phyloP scores from a whole-genome alignment of 2,113 vertebrate genomes.

The Cyprinus carpio region DNA sequence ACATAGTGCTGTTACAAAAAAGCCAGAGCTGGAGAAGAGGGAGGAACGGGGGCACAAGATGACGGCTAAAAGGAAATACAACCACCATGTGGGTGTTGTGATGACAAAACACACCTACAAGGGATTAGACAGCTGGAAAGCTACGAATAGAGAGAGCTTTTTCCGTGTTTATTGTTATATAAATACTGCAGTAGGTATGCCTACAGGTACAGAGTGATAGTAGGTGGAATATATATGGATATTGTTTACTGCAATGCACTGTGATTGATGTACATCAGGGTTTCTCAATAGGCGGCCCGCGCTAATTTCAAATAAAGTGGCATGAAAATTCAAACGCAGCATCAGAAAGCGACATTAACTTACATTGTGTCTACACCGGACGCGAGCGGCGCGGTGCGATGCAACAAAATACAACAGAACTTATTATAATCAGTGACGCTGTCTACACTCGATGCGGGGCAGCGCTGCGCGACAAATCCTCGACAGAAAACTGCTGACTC shows the following conservation, averaged over 20 bases:
- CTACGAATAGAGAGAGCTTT: not conserved
- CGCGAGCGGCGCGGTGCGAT: too few species aligned
- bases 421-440: too few species aligned
- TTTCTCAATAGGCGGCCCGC: too few species aligned
- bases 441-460: too few species aligned
- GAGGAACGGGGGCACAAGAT: slow-evolving; percentile 5
- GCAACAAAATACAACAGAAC: too few species aligned
- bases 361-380: too few species aligned
- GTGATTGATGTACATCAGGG: not conserved
- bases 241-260: not conserved
- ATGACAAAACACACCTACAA: slow-evolving; percentile 29
- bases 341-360: too few species aligned
- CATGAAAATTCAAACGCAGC: too few species aligned
- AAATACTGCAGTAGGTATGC: not conserved
- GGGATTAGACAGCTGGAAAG: slow-evolving; percentile 5
- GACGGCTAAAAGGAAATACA: slow-evolving; percentile 21
- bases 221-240: not conserved
- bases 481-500: too few species aligned
- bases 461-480: too few species aligned
- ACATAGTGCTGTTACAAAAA: slow-evolving; percentile 14
- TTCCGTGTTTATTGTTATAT: not conserved
- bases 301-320: too few species aligned
- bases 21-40: not conserved
- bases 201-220: not conserved
- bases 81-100: slow-evolving; percentile 33